These are phyloP conservation scores for Lapara coniferarum DNA, from an alignment of 2,888 invertebrate genomes.

Conservation along the genomic window DNA sequence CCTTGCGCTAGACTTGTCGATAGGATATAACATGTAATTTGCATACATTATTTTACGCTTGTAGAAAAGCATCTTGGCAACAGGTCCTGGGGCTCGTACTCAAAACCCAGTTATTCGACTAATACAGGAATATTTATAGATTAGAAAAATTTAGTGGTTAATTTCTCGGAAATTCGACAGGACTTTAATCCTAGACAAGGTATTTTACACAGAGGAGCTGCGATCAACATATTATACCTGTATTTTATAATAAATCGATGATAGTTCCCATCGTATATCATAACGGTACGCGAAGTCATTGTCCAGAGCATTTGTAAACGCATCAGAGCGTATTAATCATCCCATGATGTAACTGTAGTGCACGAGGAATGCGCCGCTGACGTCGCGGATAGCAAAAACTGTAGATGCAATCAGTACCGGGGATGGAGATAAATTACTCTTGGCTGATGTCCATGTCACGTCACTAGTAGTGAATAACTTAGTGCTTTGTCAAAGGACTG, in stretches of 20 bases:
- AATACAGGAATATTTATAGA: no score
- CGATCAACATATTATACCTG: no score
- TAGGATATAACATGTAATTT: no score
- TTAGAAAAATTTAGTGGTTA: no score
- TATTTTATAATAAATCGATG: background rate
- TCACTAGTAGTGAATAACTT: background rate
- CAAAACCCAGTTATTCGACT: no score
- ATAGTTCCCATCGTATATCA: background rate
- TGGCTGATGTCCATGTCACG: slow-evolving; percentile 15
- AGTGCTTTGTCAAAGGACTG: background rate
- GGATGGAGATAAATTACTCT: slow-evolving; percentile 21
- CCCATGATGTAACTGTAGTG: slow-evolving; percentile 39
- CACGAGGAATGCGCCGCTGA: slow-evolving; percentile 46
- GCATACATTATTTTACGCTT: no score
- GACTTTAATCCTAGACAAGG: no score
- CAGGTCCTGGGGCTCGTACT: no score
- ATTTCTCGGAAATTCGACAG: no score
- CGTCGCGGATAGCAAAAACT: slow-evolving; percentile 52
- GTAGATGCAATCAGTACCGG: slow-evolving; percentile 50
- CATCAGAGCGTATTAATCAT: slow-evolving; percentile 33
- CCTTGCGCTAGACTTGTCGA: no score
- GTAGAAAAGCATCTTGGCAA: no score
- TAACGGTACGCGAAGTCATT: slow-evolving; percentile 9
- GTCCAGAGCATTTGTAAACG: slow-evolving; percentile 16
- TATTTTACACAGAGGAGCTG: no score